Base-by-base conservation (phyloP, 2,797 vertebrate species). In the Lutjanus argentimaculatus region DNA sequence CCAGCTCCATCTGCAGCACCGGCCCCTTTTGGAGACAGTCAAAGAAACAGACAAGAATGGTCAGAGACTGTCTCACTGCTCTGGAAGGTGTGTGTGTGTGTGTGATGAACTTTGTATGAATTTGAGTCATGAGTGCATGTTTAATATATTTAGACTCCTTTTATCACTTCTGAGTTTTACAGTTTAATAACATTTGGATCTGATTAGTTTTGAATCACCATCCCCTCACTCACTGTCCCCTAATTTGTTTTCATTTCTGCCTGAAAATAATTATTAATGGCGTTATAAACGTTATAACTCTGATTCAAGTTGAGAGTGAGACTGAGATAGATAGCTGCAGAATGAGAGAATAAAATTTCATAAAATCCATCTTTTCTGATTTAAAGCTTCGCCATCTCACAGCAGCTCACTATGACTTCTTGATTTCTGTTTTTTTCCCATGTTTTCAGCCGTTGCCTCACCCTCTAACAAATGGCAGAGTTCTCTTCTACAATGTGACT, bases 1-100 rank as follows among this genome's bases (percentile, higher is more conserved):
- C 65, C 77, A 96, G 95, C 88, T 45, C 95, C 95, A 2, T 92
- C 92, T 40, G 71, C 65, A 19, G 91, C 92, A 1, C 95, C 94
- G 0, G 57, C 46, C 0, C 46, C 0, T 75, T 96, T 17, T 96
- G 95, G 95, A 95, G 92, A 66, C 84, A 64, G 77, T 93, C 22
- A 71, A 68, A 46, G 55, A 63, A 6, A 55, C 59, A 2, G 57
- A 82, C 30, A 3, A 45, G 11, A 72, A 67, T 0, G 79, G 90
- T 17, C 48, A 19, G 69, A 93, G 92, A 45, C 76, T 19, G 11
- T 93, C 43, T 83, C 79, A 1, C 89, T 96, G 51, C 86, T 94
- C 22, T 96, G 95, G 95, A 94, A 96, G 93, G 95, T 95, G 75
- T 36, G 80, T 82, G 40, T 36, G 12, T 46, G 40, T 52, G 8